These are phyloP conservation scores for Trichoplusia ni DNA, from an alignment of 1,140 invertebrate genomes.

Conservation along the genomic window DNA sequence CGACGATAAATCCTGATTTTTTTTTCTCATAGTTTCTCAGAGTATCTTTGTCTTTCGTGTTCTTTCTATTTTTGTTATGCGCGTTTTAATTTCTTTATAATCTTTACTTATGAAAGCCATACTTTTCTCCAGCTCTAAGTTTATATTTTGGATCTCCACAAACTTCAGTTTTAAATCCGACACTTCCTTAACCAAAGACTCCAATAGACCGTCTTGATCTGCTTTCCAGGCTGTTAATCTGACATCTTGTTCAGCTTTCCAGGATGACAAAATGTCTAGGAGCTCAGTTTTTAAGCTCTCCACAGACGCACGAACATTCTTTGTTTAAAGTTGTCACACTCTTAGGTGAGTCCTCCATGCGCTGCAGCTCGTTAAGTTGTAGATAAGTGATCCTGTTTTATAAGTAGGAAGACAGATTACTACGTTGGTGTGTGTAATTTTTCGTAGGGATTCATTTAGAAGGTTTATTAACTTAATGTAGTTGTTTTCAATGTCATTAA, in stretches of 20 bases:
- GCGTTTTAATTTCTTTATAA: background rate
- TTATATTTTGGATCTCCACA: background rate
- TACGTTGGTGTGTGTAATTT: background rate
- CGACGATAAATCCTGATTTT: background rate
- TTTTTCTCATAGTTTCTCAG: background rate
- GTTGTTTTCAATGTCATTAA: background rate
- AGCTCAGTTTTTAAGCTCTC: background rate
- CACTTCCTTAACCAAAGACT: background rate
- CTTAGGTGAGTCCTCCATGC: too few relatives aligned
- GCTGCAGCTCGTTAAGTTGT: too few relatives aligned
- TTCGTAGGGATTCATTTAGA: background rate
- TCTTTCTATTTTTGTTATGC: background rate
- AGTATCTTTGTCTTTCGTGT: background rate
- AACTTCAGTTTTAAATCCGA: background rate
- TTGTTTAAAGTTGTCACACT: too few relatives aligned
- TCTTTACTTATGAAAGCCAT: background rate
- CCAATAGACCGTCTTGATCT: background rate
- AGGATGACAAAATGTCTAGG: background rate
- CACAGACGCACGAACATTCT: too few relatives aligned
- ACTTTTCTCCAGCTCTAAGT: background rate
- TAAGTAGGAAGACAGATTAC: background rate
- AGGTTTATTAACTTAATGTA: background rate
- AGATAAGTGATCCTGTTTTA: background rate
- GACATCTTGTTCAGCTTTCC: background rate
- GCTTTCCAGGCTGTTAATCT: background rate